Base-by-base conservation (phyloP, 2,888 invertebrate species). In the Melolontha melolontha region DNA sequence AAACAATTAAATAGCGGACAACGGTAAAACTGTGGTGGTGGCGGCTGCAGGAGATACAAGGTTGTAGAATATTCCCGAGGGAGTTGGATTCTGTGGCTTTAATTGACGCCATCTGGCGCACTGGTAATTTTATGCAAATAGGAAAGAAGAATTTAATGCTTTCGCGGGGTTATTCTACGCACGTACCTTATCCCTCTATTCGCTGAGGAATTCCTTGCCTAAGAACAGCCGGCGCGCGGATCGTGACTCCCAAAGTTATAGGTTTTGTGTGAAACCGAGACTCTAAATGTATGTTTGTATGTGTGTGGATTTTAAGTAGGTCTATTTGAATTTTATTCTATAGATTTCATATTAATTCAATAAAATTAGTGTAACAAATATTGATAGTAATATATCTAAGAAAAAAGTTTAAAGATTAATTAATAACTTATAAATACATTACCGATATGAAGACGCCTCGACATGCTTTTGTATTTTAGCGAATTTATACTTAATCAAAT, bases 161-260 rank as follows among this genome's bases (percentile, higher is more conserved):
- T 73, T 73, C 72, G 70, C 68, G 69, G 51, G 71, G 72, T 71
- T 66, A 81, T 81, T 78, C 80, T 72, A 71, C 74, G 78, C 81
- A 81, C 81, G 81, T 81, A 81, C 70, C 70, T 65, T 69, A 70
- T 70, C 66, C 59, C 69, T 71, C 68, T 16, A 22, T 49, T 22
- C 41, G 55, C 17, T 41, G 55, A 55, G 17, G 68, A 69, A 69
- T 63, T 75, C 76, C 75, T 74, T 74, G 75, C 75, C 34, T 62
- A 34, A 54, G 72, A 76, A 77, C 81, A 82, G 80, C 81, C 81
- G 82, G 81, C 76, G 79, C 81, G 74, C 73, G 75, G 78, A 77
- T 81, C 82, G 82, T 82, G 82, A 81, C 82, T 80, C 77, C 74
- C 76, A 50, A 57, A 47, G 42, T 62, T 62, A 29, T 62, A 47